Conservation (phyloP, 2,888 invertebrate species). For the Amblyjoppa proteus region DNA sequence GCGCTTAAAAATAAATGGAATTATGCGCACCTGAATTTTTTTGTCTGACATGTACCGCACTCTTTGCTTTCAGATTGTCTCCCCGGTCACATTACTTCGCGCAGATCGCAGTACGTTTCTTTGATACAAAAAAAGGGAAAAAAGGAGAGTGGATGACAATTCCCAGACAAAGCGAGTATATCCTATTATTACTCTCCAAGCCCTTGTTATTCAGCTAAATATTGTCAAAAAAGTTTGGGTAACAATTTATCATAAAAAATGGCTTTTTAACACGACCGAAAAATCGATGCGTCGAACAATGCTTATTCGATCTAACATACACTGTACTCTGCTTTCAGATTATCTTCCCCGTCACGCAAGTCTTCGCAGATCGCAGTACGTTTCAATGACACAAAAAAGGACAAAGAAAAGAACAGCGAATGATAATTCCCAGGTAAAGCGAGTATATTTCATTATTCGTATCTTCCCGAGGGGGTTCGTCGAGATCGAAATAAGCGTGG, state of each 20-base stretch:
- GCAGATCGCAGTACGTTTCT: background rate
- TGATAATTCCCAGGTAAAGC: slow-evolving; percentile 8
- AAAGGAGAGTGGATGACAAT: background rate
- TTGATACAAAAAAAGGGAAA: background rate
- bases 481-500: slow-evolving; percentile 43
- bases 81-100: background rate
- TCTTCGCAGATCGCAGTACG: background rate
- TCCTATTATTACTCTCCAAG: background rate
- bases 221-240: too few species aligned
- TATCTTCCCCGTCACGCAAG: background rate
- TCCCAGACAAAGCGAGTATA: background rate
- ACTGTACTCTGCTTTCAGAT: too few species aligned
- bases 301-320: too few species aligned
- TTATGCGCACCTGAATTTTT: background rate
- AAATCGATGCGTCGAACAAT: too few species aligned
- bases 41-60: background rate
- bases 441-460: slow-evolving; percentile 1
- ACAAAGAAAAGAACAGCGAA: background rate
- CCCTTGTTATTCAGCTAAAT: too few species aligned
- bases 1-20: too few species aligned
- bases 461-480: slow-evolving; percentile 9
- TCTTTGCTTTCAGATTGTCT: background rate
- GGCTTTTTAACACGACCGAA: too few species aligned
- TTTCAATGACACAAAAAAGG: background rate
- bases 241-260: too few species aligned